Evolutionary conservation across 2,797 vertebrate genomes (phyloP).

Genomic region (Muraenolepis orangiensis): DNA sequence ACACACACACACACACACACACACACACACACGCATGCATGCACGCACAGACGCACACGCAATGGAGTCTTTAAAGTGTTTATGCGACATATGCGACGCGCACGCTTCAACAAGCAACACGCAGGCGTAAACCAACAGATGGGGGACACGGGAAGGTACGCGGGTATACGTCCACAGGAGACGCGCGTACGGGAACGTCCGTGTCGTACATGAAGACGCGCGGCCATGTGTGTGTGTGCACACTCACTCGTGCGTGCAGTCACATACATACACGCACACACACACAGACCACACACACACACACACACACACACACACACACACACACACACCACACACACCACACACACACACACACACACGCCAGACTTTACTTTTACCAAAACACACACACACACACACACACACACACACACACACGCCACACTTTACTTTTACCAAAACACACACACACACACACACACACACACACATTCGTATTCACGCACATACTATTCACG

Average conservation of each 20-base stretch:
- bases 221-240: background rate
- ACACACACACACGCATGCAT: background rate
- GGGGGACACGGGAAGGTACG: slow-evolving; percentile 18
- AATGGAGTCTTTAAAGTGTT: slow-evolving; percentile 10
- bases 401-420: background rate
- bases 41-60: slow-evolving; percentile 9
- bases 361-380: background rate
- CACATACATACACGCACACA: background rate
- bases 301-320: background rate
- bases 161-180: background rate
- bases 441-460: background rate
- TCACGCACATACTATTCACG: no score
- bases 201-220: background rate
- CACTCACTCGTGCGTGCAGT: no score
- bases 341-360: background rate
- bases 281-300: background rate
- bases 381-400: background rate
- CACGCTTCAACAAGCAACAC: background rate
- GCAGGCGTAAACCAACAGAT: background rate
- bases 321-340: background rate
- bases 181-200: background rate
- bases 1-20: no score
- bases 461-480: no score
- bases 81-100: background rate
- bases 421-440: no score